Percentiles rank a stretch among this genome's conserved stretches.
phyloP scores from a whole-genome alignment of 35 echinoderm and acorn worm genomes.

The Nesometra sesokonis region DNA sequence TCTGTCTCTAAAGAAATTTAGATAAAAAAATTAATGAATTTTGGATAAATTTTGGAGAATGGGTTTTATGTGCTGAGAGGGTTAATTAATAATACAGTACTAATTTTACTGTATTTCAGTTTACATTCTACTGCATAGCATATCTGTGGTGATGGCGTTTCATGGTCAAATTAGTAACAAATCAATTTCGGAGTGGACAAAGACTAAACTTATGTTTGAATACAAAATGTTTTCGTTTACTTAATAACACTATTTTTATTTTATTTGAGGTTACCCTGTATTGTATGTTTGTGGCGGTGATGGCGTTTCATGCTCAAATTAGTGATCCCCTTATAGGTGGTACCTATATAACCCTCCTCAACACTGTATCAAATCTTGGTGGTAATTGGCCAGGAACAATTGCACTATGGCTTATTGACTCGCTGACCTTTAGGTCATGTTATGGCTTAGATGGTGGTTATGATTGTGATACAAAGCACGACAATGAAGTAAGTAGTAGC shows the following conservation, averaged over 20 bases:
- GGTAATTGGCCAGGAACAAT: conserved; percentile 88
- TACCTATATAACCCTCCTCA: conserved; percentile 94
- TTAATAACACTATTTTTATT: neutral
- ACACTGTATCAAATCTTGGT: conserved; percentile 81
- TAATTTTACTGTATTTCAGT: conserved; percentile 26
- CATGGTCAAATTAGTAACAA: conserved; percentile 69
- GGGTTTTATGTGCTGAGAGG: too few relatives aligned
- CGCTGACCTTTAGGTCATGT: conserved; percentile 81
- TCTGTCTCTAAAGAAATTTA: too few relatives aligned
- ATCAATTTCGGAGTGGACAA: too few relatives aligned
- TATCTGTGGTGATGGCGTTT: conserved; percentile 91
- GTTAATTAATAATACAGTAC: too few relatives aligned
- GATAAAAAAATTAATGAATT: too few relatives aligned
- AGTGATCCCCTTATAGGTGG: conserved; percentile 86
- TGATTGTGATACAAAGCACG: conserved; percentile 73
- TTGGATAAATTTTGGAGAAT: too few relatives aligned
- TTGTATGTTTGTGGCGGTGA: conserved; percentile 79
- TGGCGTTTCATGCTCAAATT: conserved; percentile 76
- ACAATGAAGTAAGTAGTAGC: conserved; percentile 80
- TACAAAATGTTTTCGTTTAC: neutral
- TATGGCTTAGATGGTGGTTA: conserved; percentile 24
- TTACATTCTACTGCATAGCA: conserved; percentile 73
- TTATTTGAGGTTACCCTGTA: conserved; percentile 64
- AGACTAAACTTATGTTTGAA: too few relatives aligned
- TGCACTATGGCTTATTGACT: conserved; percentile 80